phyloP scores from a whole-genome alignment of 2,888 invertebrate species.

The Campaea margaritaria region DNA sequence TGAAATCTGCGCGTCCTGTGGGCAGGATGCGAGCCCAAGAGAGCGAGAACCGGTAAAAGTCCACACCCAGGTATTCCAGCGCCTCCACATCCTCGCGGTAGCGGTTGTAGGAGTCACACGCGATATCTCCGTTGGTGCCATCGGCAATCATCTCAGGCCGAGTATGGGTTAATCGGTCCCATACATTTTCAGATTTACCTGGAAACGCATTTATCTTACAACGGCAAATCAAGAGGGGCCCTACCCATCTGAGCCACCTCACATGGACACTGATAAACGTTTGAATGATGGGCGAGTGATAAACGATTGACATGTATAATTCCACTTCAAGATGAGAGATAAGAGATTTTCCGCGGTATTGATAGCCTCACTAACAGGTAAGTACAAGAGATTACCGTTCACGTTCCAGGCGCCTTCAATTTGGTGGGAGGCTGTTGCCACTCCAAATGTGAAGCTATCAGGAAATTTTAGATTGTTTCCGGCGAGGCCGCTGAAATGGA shows the following conservation, averaged over 20 bases:
- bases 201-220: conserved; percentile 9
- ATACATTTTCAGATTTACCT: conserved; percentile 88
- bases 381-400: conserved; percentile 74
- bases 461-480: conserved; percentile 74
- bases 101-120: conserved; percentile 89
- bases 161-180: conserved; percentile 84
- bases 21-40: conserved; percentile 88
- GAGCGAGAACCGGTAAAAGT: conserved; percentile 85
- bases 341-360: conserved; percentile 12
- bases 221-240: background rate
- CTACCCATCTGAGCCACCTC: conserved; percentile 24
- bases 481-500: conserved; percentile 55
- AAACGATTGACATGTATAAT: conserved; percentile 26
- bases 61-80: conserved; percentile 79
- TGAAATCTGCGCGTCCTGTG: conserved; percentile 80
- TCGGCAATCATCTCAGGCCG: conserved; percentile 86
- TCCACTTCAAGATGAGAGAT: conserved; percentile 26
- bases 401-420: conserved; percentile 87
- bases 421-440: conserved; percentile 86
- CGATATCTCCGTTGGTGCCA: conserved; percentile 87
- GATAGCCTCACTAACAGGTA: conserved; percentile 15
- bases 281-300: conserved; percentile 30
- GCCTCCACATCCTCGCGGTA: conserved; percentile 86
- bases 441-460: conserved; percentile 78
- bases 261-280: conserved; percentile 29